phyloP scores from a whole-genome alignment of 2,888 invertebrate species.

The Lutraria lutraria region DNA sequence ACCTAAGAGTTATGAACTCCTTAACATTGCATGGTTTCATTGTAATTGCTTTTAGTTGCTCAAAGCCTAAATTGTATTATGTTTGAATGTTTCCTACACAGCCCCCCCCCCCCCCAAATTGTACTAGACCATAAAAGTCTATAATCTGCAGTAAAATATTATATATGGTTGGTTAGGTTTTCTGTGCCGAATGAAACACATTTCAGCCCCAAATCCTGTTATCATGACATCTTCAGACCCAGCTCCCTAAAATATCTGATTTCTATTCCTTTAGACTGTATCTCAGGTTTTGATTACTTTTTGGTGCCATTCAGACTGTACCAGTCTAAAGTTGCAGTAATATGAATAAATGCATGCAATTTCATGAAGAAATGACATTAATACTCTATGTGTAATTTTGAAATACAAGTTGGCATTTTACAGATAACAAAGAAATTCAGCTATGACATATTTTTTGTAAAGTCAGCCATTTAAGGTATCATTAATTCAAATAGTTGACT shows the following conservation, averaged over 20 bases:
- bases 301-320: constrained; percentile 30
- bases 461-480: no score
- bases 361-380: not conserved
- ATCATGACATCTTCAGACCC: not conserved
- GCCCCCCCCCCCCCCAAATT: no score
- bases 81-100: not conserved
- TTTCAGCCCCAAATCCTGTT: not conserved
- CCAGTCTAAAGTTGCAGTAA: not conserved
- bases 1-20: not conserved
- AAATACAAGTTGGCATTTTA: not conserved
- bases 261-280: constrained; percentile 20
- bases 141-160: no score
- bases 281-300: constrained; percentile 20
- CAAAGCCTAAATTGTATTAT: not conserved
- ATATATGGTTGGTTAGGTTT: no score
- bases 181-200: no score
- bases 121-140: no score
- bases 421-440: no score
- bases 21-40: not conserved
- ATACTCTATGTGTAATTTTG: not conserved
- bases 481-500: no score
- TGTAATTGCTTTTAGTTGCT: not conserved
- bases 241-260: constrained; percentile 22
- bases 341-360: not conserved
- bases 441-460: no score